A percentile compares a stretch with the other conserved stretches of the same genome.
These are phyloP conservation scores for Dryocosmus kuriphilus DNA, from an alignment of 2,888 invertebrate genomes.

Conservation along the genomic window DNA sequence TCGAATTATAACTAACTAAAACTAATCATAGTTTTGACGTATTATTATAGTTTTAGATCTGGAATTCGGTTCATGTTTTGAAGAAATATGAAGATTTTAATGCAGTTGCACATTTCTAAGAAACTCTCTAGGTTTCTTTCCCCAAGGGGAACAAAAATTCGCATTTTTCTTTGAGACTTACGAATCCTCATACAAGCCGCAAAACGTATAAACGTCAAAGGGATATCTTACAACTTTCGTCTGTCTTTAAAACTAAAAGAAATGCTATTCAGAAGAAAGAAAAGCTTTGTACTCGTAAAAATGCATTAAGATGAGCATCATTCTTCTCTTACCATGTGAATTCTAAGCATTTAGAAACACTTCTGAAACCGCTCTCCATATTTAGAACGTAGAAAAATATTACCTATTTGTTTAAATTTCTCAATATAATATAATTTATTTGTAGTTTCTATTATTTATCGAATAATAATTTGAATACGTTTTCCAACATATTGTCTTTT, in stretches of 20 bases:
- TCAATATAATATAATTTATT: too few species aligned
- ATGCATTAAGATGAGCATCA: not conserved
- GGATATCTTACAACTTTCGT: not conserved
- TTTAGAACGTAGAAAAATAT: not conserved
- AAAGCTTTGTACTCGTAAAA: not conserved
- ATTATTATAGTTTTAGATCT: not conserved
- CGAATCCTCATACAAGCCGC: not conserved
- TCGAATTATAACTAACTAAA: not conserved
- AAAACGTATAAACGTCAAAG: constrained; percentile 18
- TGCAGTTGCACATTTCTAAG: too few species aligned
- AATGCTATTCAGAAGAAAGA: constrained; percentile 5
- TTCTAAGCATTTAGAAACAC: not conserved
- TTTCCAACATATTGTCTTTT: too few species aligned
- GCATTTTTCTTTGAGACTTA: constrained; percentile 27
- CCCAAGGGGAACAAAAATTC: not conserved
- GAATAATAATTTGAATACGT: too few species aligned
- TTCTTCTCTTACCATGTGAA: not conserved
- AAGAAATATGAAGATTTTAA: not conserved
- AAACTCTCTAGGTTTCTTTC: not conserved
- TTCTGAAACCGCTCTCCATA: not conserved
- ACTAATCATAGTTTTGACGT: not conserved
- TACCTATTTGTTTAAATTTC: too few species aligned
- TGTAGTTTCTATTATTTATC: too few species aligned
- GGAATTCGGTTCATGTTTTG: not conserved
- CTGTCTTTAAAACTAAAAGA: not conserved